Evolutionary conservation across 2,113 vertebrate genomes (phyloP), one percentile per base, ranked within the genome.

Genomic region (Muntiacus reevesi): DNA sequence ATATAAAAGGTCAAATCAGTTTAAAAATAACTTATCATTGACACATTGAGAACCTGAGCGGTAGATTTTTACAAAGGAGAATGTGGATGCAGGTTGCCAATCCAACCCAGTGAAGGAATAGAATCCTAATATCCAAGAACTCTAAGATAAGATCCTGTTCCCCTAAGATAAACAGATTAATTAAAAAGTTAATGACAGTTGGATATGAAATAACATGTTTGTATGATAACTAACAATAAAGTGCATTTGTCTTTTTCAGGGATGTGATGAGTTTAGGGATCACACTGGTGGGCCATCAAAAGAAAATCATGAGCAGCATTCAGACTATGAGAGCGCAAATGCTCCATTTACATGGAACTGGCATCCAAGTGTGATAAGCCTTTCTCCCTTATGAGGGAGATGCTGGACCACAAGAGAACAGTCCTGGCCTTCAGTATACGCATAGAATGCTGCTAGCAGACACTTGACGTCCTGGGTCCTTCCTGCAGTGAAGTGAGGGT

Each of bases 251-350:
- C 95, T 98, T 99, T 98, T 95, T 91, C 99, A 99, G 99, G 98
- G 99, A 99, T 98, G 99, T 99, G 98, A 99, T 99, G 99, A 99
- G 99, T 98, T 99, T 99, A 99, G 99, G 99, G 95, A 99, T 99
- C 99, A 99, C 99, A 94, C 99, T 99, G 98, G 99, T 99, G 98
- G 99, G 99, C 97, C 99, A 99, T 99, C 99, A 99, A 98, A 99
- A 99, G 99, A 99, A 99, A 99, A 99, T 99, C 98, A 99, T 99
- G 99, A 99, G 99, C 99, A 99, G 99, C 99, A 99, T 99, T 99
- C 99, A 99, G 99, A 99, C 99, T 99, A 99, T 99, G 99, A 99
- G 99, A 99, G 99, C 99, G 98, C 99, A 99, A 99, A 99, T 99
- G 99, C 98, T 99, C 94, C 99, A 99, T 97, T 99, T 99, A 97